A percentile compares a stretch with the other conserved stretches of the same genome.
Evolutionary conservation across 2,797 vertebrate genomes (phyloP).

Genomic region (Karalla daura): DNA sequence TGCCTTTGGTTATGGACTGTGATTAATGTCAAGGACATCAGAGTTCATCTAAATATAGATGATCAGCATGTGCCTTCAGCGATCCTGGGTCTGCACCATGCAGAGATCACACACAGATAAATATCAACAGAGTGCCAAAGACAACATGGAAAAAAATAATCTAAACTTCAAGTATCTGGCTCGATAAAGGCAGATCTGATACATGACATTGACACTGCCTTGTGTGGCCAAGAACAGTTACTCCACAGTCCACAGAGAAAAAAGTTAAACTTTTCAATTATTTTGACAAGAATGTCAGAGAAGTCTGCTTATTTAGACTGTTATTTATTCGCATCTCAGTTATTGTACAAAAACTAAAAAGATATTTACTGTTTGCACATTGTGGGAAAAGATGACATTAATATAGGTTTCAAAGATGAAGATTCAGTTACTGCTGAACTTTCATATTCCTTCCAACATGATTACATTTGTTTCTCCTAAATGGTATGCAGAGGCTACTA

Average conservation of each 20-base stretch:
- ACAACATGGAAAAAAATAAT: constrained; percentile 33
- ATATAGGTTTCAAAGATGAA: neutral
- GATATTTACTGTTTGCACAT: neutral
- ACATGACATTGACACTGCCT: neutral
- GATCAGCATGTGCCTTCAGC: constrained; percentile 52
- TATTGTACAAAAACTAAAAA: neutral
- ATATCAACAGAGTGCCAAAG: constrained; percentile 45
- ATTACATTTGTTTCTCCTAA: neutral
- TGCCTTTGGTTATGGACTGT: constrained; percentile 76
- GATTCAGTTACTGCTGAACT: neutral
- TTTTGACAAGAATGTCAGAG: too few species aligned
- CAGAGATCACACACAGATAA: constrained; percentile 51
- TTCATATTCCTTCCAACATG: neutral
- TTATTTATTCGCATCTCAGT: neutral
- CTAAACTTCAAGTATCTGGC: constrained; percentile 13
- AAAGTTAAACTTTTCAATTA: neutral
- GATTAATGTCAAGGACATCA: constrained; percentile 80
- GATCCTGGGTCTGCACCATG: constrained; percentile 53
- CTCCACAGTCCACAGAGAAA: neutral
- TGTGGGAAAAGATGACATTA: too few species aligned
- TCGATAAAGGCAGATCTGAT: constrained; percentile 8
- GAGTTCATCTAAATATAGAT: constrained; percentile 76
- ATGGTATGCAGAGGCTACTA: neutral
- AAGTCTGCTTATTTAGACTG: neutral
- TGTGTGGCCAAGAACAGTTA: neutral